phyloP scores from a whole-genome alignment of 2,888 invertebrate genomes.

The Stenichneumon culpator region DNA sequence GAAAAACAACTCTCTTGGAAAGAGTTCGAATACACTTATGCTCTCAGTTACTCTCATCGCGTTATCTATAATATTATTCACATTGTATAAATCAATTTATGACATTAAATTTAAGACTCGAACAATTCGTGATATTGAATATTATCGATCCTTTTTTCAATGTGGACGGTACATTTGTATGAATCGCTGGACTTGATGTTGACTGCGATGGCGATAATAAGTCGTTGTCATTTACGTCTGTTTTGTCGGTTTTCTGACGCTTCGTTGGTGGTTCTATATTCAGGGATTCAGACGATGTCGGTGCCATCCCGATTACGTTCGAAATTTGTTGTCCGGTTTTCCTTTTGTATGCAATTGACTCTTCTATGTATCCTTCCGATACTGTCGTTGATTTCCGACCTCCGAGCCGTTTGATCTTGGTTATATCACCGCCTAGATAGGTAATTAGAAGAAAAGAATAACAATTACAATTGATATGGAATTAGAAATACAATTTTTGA shows the following conservation, averaged over 20 bases:
- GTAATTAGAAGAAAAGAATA: not conserved
- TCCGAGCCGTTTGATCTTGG: slow-evolving; percentile 31
- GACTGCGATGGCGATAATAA: not conserved
- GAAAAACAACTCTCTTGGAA: slow-evolving; percentile 18
- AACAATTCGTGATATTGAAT: not conserved
- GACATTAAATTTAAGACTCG: not conserved
- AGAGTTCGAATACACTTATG: slow-evolving; percentile 5
- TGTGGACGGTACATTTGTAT: not conserved
- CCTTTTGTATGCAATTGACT: slow-evolving; percentile 32
- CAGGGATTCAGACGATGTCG: not conserved
- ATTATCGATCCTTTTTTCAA: not conserved
- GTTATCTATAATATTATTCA: not conserved
- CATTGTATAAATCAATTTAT: not conserved
- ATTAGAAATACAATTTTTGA: slow-evolving; percentile 2
- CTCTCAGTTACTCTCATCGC: slow-evolving; percentile 24
- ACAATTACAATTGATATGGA: slow-evolving; percentile 1
- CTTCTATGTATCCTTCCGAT: slow-evolving; percentile 22
- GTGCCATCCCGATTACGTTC: slow-evolving; percentile 12
- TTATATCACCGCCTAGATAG: slow-evolving; percentile 29
- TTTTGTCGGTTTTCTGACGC: not conserved
- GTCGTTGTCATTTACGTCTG: not conserved
- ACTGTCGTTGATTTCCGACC: slow-evolving; percentile 19
- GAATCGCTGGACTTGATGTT: not conserved
- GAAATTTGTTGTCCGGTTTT: slow-evolving; percentile 34
- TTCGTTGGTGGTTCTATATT: not conserved